Evolutionary conservation across 2,888 invertebrate genomes (phyloP), one percentile per base, ranked within the genome.

Genomic region (Sabatieria punctata): DNA sequence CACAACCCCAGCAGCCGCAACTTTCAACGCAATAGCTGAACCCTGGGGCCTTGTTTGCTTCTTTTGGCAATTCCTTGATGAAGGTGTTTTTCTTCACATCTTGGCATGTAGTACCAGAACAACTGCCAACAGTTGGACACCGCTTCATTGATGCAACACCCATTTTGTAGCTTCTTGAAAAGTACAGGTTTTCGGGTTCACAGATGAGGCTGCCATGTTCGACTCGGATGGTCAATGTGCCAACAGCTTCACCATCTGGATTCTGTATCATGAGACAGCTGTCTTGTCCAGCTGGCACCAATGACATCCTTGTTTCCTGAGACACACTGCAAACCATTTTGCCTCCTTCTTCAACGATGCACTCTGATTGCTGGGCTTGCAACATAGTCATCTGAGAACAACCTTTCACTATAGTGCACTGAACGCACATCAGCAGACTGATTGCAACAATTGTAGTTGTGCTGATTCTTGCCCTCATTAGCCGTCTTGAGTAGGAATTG

Each of bases 1-100:
- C 6, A 18, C 42, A 42, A 18, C 6, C 42, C n/a, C 26, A 25
- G 26, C 42, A 42, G n/a, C 42, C 42, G 21, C 42, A 42, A 3
- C 6, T 11, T 15, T 26, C 26, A 4, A 19, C 6, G 42, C 42
- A 42, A 18, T 42, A 42, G n/a, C 26, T 27, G 8, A 42, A 25
- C 4, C 42, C 42, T n/a, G 42, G 42, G 4, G 3, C 6, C 26
- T 18, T 18, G 4, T 42, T 42, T 24, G 41, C 41, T 4, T 11
- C 25, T 13, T n/a, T 6, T 8, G 6, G 6, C n/a, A 38, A 21
- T n/a, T 38, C 38, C 11, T 38, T 21, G 11, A n/a, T n/a, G n/a
- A n/a, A n/a, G n/a, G n/a, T n/a, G n/a, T n/a, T n/a, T n/a, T n/a
- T n/a, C n/a, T n/a, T n/a, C n/a, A n/a, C n/a, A n/a, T n/a, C n/a